Evolutionary conservation across 2,888 invertebrate species (phyloP), one percentile per base, ranked within the genome.

Genomic region (Anodontia alba): DNA sequence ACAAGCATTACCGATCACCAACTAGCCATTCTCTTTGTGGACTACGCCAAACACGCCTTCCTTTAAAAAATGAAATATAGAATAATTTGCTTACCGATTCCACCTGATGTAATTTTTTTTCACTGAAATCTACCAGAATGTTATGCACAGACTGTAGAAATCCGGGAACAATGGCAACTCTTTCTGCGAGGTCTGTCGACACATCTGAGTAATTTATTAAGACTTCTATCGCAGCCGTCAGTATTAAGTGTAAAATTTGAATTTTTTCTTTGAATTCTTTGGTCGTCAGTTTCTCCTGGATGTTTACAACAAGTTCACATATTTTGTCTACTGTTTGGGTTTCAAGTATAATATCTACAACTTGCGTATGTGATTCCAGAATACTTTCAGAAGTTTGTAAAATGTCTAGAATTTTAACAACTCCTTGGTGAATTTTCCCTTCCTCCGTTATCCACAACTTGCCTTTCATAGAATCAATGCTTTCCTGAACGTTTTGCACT

Each of bases 251-350:
- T 12, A 54, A 42, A n/a, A n/a, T 49, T 23, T 69, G 69, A 26
- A 36, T 23, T 26, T 31, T 54, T 23, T 57, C 42, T 15, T 54
- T 69, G 3, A 69, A 54, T 23, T 57, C 31, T 17, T 51, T 51
- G 7, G 15, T 2, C 57, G 69, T 68, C 0, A 33, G 36, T 1
- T 76, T n/a, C n/a, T 33, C 38, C 8, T 69, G 69, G 15, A 69
- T 70, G 17, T 38, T 31, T 33, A 46, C 31, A 31, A 76, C 36
- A 2, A 76, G 67, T 26, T 76, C 76, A 70, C 69, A 54, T 31
- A 36, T 51, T 15, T 57, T 31, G 42, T 70, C 57, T 23, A 76
- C n/a, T 12, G 57, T 23, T 0, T 69, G 26, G 1, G 54, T 38
- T n/a, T 76, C 69, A 42, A 69, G 29, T 12, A 76, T 1, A 8